These are phyloP conservation scores for Drosophila ercepeae DNA, from an alignment of 1,140 invertebrate species.

Conservation along the genomic window DNA sequence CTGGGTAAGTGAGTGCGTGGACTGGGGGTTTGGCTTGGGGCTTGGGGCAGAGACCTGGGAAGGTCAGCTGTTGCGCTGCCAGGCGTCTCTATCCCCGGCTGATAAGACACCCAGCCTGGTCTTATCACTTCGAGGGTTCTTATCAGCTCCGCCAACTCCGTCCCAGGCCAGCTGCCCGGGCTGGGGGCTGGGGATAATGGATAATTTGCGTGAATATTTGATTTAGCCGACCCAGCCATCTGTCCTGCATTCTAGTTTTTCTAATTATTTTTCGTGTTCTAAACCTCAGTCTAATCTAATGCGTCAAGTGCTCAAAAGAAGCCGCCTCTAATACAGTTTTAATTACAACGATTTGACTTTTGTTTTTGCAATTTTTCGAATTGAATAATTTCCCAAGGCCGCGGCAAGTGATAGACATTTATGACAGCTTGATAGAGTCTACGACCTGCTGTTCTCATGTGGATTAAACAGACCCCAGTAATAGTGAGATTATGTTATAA, in stretches of 20 bases:
- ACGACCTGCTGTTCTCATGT: neutral
- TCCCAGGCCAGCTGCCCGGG: constrained; percentile 13
- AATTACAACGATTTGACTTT: constrained; percentile 48
- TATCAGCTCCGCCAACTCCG: constrained; percentile 11
- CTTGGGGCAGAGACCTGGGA: neutral
- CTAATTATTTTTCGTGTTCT: constrained; percentile 31
- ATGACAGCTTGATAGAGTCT: constrained; percentile 26
- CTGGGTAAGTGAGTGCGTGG: constrained; percentile 84
- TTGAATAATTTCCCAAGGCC: constrained; percentile 66
- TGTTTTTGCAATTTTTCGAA: constrained; percentile 33
- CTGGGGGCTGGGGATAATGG: constrained; percentile 15
- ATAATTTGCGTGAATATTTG: constrained; percentile 25
- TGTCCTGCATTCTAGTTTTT: constrained; percentile 18
- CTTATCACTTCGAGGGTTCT: constrained; percentile 28
- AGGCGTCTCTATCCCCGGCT: constrained; percentile 21
- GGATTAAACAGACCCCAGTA: neutral
- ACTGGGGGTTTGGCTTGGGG: neutral
- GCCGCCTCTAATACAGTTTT: constrained; percentile 54
- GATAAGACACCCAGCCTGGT: constrained; percentile 8
- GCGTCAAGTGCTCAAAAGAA: constrained; percentile 40
- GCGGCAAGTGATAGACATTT: constrained; percentile 24
- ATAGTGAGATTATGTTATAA: neutral
- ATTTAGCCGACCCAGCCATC: constrained; percentile 1
- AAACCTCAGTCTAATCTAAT: constrained; percentile 26
- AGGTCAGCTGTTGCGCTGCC: constrained; percentile 38